Conservation (phyloP, 2,113 vertebrate genomes). For the Sakesphorus luctuosus region DNA sequence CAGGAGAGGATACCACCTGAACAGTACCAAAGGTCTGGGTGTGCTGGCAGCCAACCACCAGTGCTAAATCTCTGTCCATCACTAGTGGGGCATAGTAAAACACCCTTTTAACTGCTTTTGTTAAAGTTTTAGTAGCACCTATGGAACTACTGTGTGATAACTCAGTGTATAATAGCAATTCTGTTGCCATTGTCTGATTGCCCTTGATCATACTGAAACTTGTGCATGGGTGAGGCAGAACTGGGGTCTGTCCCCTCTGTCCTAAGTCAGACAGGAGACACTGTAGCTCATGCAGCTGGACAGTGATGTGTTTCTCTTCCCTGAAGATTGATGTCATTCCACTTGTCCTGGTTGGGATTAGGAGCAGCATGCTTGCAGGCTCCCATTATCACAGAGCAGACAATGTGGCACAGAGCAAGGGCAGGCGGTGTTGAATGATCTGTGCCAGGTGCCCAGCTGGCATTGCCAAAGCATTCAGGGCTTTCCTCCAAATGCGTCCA, state of each 20-base stretch:
- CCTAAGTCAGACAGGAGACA: background rate
- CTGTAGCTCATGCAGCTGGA: background rate
- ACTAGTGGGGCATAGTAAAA: background rate
- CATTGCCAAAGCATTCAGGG: slow-evolving; percentile 34
- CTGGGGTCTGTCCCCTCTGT: background rate
- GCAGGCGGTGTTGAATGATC: slow-evolving; percentile 50
- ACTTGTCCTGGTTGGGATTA: background rate
- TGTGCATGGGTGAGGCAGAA: fast-evolving
- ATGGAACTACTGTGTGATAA: background rate
- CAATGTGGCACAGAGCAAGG: background rate
- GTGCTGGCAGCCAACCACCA: background rate
- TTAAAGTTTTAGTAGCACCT: background rate
- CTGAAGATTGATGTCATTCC: background rate
- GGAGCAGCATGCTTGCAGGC: background rate
- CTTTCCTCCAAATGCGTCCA: background rate
- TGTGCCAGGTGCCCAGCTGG: slow-evolving; percentile 47
- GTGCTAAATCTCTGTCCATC: background rate
- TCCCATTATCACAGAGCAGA: background rate
- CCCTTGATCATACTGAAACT: fast-evolving
- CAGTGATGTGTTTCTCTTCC: background rate
- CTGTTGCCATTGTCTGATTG: background rate
- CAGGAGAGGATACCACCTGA: background rate
- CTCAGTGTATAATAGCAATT: background rate
- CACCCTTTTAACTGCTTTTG: background rate
- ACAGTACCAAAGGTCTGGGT: background rate